A percentile compares a stretch with the other conserved stretches of the same genome.
phyloP scores from a whole-genome alignment of 2,888 invertebrate species.

The Cheilosia scutellata region DNA sequence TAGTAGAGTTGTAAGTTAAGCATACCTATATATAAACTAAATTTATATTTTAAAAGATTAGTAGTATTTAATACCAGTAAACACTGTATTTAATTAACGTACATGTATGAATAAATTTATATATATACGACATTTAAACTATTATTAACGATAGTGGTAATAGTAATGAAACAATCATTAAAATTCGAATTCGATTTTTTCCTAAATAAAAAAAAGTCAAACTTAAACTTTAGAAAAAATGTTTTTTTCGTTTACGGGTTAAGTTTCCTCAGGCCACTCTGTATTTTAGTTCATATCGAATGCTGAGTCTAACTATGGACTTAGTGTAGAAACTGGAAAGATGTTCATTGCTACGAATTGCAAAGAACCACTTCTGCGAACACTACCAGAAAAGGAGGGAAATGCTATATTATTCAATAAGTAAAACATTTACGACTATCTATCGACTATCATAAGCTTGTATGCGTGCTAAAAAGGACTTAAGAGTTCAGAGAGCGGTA shows the following conservation, averaged over 20 bases:
- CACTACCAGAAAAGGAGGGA: too few relatives aligned
- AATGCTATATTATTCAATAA: too few relatives aligned
- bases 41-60: constrained; percentile 35
- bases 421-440: too few relatives aligned
- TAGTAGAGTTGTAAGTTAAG: constrained; percentile 30
- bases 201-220: constrained; percentile 59
- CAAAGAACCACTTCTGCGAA: too few relatives aligned
- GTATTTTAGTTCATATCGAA: too few relatives aligned
- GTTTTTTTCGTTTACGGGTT: neutral
- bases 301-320: too few relatives aligned
- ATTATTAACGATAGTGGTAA: constrained; percentile 30
- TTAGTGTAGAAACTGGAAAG: too few relatives aligned
- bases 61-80: constrained; percentile 56
- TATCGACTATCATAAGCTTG: too few relatives aligned
- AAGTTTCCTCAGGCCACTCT: too few relatives aligned
- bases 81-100: constrained; percentile 37
- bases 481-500: too few relatives aligned
- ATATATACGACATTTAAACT: constrained; percentile 9
- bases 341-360: too few relatives aligned
- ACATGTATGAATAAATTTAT: constrained; percentile 38
- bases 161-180: constrained; percentile 51
- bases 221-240: neutral
- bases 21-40: constrained; percentile 17
- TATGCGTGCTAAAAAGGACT: too few relatives aligned
- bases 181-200: constrained; percentile 61